phyloP scores from a whole-genome alignment of 2,113 vertebrate genomes.

The Anseranas semipalmata region DNA sequence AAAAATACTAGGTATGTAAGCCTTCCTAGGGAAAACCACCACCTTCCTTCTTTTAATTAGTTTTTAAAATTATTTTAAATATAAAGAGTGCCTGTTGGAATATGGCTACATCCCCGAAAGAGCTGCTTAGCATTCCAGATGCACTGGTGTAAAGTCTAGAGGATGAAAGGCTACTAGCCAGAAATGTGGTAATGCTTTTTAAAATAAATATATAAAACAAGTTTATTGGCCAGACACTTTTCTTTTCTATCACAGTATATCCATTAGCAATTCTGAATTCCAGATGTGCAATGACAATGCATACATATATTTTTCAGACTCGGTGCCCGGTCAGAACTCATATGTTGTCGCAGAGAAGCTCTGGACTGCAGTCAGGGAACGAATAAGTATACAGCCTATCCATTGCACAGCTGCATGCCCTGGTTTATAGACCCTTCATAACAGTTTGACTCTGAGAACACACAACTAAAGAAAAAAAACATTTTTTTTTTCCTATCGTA shows the following conservation, averaged over 20 bases:
- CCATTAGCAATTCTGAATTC: conserved; percentile 69
- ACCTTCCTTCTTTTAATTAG: conserved; percentile 20
- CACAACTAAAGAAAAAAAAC: neutral
- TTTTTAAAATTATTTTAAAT: conserved; percentile 13
- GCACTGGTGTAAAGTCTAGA: conserved; percentile 62
- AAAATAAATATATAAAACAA: conserved; percentile 68
- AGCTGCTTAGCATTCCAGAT: conserved; percentile 65
- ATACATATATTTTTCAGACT: conserved; percentile 47
- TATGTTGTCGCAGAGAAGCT: conserved; percentile 47
- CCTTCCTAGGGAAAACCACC: neutral
- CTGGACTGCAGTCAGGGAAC: conserved; percentile 41
- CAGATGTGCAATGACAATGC: conserved; percentile 66
- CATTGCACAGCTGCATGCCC: conserved; percentile 15
- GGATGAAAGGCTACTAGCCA: conserved; percentile 61
- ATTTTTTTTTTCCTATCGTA: neutral
- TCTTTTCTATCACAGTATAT: conserved; percentile 67
- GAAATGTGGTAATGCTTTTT: conserved; percentile 71
- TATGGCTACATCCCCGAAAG: conserved; percentile 24
- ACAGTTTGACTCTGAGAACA: neutral
- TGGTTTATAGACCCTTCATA: neutral
- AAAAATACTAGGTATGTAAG: neutral
- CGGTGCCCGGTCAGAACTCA: conserved; percentile 41
- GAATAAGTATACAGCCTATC: conserved; percentile 17
- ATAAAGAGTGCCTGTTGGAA: neutral
- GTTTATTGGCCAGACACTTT: conserved; percentile 73